A percentile compares a stretch with the other conserved stretches of the same genome.
phyloP scores from a whole-genome alignment of 2,797 vertebrate genomes.

The Diplodus sargus region DNA sequence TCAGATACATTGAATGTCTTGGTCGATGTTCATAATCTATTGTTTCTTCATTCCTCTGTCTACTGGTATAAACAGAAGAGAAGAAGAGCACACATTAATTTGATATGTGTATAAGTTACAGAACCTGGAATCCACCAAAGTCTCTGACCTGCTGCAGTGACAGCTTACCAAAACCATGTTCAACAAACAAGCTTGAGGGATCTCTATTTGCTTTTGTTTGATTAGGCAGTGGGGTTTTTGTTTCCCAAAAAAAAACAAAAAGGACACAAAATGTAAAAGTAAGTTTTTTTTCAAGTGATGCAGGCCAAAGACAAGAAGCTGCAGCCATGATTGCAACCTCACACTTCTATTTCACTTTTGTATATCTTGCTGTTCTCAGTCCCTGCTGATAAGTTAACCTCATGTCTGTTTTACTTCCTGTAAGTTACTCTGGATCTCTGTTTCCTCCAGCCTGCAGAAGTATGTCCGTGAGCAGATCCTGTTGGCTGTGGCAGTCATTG shows the following conservation, averaged over 20 bases:
- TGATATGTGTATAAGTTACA: neutral
- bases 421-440: neutral
- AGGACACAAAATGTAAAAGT: neutral
- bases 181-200: neutral
- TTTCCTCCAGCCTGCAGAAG: conserved; percentile 92
- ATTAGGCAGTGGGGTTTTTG: neutral
- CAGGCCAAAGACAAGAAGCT: conserved; percentile 24
- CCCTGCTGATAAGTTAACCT: conserved; percentile 1
- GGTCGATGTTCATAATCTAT: neutral
- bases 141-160: conserved; percentile 3
- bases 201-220: conserved; percentile 16
- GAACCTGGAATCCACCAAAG: neutral
- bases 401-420: neutral
- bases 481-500: conserved; percentile 96
- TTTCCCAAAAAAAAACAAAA: too few species aligned
- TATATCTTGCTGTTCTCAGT: neutral
- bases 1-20: neutral
- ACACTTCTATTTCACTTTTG: conserved; percentile 10
- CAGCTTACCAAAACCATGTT: conserved; percentile 13
- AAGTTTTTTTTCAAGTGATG: neutral
- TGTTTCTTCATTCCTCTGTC: neutral
- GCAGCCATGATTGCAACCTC: conserved; percentile 32
- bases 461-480: conserved; percentile 99
- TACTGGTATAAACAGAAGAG: neutral
- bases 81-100: neutral